Conservation (phyloP, 2,113 vertebrate genomes). For the Hystrix cristata region DNA sequence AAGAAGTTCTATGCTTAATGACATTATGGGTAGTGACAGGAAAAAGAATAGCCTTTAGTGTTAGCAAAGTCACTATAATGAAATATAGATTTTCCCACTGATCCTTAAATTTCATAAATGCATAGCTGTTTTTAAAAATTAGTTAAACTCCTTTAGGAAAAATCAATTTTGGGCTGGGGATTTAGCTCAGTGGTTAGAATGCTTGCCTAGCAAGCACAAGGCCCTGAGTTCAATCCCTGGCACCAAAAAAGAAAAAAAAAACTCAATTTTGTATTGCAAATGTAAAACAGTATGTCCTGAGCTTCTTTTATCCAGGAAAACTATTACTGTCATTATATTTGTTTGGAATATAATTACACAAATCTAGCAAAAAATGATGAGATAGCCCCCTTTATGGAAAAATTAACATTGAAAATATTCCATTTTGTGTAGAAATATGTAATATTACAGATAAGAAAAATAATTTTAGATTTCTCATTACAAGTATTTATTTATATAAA, state of each 20-base stretch:
- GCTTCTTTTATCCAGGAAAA: neutral
- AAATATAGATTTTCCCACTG: neutral
- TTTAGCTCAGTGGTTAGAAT: too few species aligned
- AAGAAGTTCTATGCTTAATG: neutral
- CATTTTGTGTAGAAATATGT: neutral
- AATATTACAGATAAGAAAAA: neutral
- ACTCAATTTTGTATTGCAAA: constrained; percentile 14
- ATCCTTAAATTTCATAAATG: constrained; percentile 36
- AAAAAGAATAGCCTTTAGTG: neutral
- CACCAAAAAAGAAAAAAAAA: neutral
- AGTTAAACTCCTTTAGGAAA: constrained; percentile 45
- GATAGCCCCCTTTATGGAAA: neutral
- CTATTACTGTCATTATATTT: neutral
- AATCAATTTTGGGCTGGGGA: neutral
- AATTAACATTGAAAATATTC: constrained; percentile 38
- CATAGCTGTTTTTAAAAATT: neutral
- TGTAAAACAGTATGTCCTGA: neutral
- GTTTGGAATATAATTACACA: neutral
- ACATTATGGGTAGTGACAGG: neutral
- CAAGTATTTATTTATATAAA: neutral
- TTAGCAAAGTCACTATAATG: constrained; percentile 14
- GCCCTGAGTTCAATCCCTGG: too few species aligned
- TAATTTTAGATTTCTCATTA: neutral
- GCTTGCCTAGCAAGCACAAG: too few species aligned
- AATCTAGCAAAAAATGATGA: constrained; percentile 31